These are phyloP conservation scores for Physella acuta DNA, from an alignment of 1,140 invertebrate species.

Conservation along the genomic window DNA sequence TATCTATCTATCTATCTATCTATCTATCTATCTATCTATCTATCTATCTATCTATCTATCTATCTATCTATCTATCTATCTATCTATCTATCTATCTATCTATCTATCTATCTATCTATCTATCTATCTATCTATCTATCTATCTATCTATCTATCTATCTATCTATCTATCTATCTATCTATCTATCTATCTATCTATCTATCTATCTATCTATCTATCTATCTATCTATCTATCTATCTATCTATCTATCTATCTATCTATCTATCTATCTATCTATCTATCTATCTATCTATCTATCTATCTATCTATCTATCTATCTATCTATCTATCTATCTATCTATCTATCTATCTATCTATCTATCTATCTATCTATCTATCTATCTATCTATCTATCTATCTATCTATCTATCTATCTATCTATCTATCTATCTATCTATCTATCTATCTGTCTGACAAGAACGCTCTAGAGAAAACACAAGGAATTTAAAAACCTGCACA, in stretches of 20 bases:
- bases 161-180: slow-evolving; percentile 1
- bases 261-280: slow-evolving; percentile 1
- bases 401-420: slow-evolving; percentile 1
- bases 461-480: no score
- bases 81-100: slow-evolving; percentile 1
- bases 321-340: slow-evolving; percentile 1
- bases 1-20: slow-evolving; percentile 1
- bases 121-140: slow-evolving; percentile 1
- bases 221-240: background rate
- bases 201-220: background rate
- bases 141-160: slow-evolving; percentile 1
- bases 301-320: slow-evolving; percentile 1
- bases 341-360: background rate
- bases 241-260: slow-evolving; percentile 1
- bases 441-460: background rate
- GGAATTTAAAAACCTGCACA: no score
- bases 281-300: slow-evolving; percentile 1
- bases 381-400: slow-evolving; percentile 1
- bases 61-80: background rate
- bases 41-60: background rate
- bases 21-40: slow-evolving; percentile 1
- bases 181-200: background rate
- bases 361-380: background rate
- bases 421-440: slow-evolving; percentile 1
- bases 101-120: slow-evolving; percentile 1